Base-by-base conservation (phyloP, 2,113 vertebrate species). In the Climacteris rufus region DNA sequence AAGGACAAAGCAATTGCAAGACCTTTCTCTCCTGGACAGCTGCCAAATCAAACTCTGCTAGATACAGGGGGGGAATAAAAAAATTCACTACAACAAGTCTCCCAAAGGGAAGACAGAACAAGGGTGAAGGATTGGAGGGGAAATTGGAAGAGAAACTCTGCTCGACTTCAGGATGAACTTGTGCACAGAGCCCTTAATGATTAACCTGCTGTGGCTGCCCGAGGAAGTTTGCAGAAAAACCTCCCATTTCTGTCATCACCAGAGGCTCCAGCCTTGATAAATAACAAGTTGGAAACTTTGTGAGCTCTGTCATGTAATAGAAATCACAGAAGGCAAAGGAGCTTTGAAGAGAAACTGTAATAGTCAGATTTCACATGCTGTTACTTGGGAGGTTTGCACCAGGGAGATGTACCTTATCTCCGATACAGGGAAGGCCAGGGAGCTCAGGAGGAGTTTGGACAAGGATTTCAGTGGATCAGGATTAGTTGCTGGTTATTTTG, bases 1-100 rank as follows among this genome's bases (percentile, higher is more conserved):
- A 89, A 96, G 93, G 82, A 75, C 79, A 92, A 95, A 89, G 84
- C 94, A 97, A 97, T 94, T 96, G 92, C 50, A 89, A 93, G 54
- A 57, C 65, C 77, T 86, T 92, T 45, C 65, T 84, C 69, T 82
- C 40, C 61, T 56, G 66, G 66, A 42, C 7, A 9, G 30, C 68
- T 5, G 12, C 68, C 89, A 94, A 86, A 90, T 92, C 78, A 96
- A 96, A 76, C 40, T 88, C 59, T 53, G 24, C 22, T 75, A 57
- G 37, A 71, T 76, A 42, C 17, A 50, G 37, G 31, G 7, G 7
- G 22, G 25, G 40, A 45, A 50, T 2, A 20, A 44, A n/a, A 56
- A 68, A 68, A 40, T 8, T 28, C 35, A 56, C 49, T 56, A 22
- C 47, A 87, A 79, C 49, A 74, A 44, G 61, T 72, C 57, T 89